Evolutionary conservation across 2,113 vertebrate species (phyloP).

Genomic region (Serilophus lunatus): DNA sequence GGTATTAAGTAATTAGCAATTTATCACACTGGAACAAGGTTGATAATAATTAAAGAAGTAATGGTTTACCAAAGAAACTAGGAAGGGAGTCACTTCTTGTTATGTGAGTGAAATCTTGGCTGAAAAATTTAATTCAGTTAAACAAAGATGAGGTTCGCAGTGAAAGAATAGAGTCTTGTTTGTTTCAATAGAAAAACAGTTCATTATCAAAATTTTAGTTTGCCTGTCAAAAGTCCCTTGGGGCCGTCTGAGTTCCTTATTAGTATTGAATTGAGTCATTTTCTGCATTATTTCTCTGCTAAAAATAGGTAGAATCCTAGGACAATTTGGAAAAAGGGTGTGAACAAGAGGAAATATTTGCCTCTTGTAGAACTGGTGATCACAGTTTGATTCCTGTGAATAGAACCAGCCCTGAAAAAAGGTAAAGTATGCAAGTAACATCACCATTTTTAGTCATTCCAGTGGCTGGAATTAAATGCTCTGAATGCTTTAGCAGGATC

Average conservation of each 20-base stretch:
- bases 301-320: slow-evolving; percentile 31
- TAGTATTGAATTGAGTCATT: slow-evolving; percentile 68
- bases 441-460: neutral
- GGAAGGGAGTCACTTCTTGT: slow-evolving; percentile 93
- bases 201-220: slow-evolving; percentile 77
- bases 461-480: neutral
- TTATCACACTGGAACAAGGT: slow-evolving; percentile 97
- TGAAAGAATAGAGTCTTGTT: slow-evolving; percentile 51
- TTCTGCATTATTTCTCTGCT: slow-evolving; percentile 66
- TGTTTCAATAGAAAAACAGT: slow-evolving; percentile 54
- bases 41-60: slow-evolving; percentile 97
- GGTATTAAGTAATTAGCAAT: slow-evolving; percentile 99
- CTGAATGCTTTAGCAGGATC: neutral
- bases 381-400: slow-evolving; percentile 47
- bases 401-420: slow-evolving; percentile 7
- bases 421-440: neutral
- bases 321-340: slow-evolving; percentile 10
- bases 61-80: slow-evolving; percentile 92
- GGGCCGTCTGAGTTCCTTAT: slow-evolving; percentile 65
- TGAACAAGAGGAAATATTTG: neutral
- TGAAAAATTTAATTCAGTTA: slow-evolving; percentile 77
- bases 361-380: slow-evolving; percentile 9
- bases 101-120: slow-evolving; percentile 79
- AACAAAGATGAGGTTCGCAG: slow-evolving; percentile 70
- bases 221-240: slow-evolving; percentile 73